A percentile compares a stretch with the other conserved stretches of the same genome.
Evolutionary conservation across 2,888 invertebrate species (phyloP).

Genomic region (Coremacera marginata): DNA sequence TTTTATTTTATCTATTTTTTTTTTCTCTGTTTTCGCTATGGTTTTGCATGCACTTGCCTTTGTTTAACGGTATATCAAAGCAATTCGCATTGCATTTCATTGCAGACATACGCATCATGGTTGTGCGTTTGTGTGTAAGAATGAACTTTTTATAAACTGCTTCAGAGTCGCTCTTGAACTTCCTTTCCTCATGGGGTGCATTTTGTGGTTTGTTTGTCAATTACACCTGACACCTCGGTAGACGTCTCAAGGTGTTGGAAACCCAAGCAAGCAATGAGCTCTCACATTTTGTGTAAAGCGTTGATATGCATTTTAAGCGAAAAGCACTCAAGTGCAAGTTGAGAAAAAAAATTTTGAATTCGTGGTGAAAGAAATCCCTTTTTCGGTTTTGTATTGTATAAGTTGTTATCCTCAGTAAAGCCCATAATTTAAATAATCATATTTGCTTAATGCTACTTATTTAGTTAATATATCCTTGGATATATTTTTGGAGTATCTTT

Average conservation of each 20-base stretch:
- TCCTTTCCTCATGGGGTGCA: slow-evolving; percentile 32
- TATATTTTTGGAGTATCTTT: too few species aligned
- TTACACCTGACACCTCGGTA: slow-evolving; percentile 41
- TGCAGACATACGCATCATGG: slow-evolving; percentile 21
- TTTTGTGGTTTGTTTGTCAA: slow-evolving; percentile 45
- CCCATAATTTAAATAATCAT: too few species aligned
- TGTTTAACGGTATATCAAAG: slow-evolving; percentile 16
- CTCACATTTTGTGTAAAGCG: neutral
- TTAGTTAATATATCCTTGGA: too few species aligned
- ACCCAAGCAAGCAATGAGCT: neutral
- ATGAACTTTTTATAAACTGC: neutral
- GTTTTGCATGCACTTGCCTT: neutral
- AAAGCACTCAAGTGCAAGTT: neutral
- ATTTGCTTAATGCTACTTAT: too few species aligned
- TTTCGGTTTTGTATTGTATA: too few species aligned
- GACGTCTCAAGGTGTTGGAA: neutral
- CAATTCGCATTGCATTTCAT: slow-evolving; percentile 6
- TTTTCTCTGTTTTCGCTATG: neutral
- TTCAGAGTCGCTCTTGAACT: neutral
- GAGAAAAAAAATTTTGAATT: neutral
- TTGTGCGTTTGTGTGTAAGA: neutral
- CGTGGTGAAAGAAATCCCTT: too few species aligned
- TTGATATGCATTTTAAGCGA: neutral
- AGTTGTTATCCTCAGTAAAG: too few species aligned
- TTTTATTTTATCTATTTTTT: neutral